Evolutionary conservation across 2,888 invertebrate genomes (phyloP), one percentile per base, ranked within the genome.

Genomic region (Zaprionus lineosus): DNA sequence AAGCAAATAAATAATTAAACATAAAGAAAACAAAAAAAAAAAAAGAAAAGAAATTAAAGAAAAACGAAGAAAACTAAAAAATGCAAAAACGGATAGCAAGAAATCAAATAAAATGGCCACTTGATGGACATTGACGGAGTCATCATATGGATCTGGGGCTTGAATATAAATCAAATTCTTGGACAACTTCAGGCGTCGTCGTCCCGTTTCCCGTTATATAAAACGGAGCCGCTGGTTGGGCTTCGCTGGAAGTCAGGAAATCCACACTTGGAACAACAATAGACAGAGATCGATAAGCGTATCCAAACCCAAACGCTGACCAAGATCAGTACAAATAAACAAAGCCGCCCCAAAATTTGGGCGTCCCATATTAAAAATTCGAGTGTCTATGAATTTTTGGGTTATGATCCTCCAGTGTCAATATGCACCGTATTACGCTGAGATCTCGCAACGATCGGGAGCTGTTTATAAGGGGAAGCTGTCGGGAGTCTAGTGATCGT

Each of bases 391-490:
- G 53, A 50, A 59, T 41, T 7, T 6, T 11, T 18, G n/a, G 16
- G 11, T 12, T 40, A 33, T 7, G 21, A 37, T 18, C 37, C n/a
- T n/a, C n/a, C 19, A 14, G 28, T 29, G 37, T 19, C 37, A 28
- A 57, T 50, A 66, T 67, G n/a, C 64, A 76, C 78, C 78, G 83
- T 83, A 83, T 78, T 78, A 78, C 78, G 83, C 74, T 36, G 14
- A 19, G 11, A 14, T 18, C 18, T 33, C 7, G 31, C 31, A 15
- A 31, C 47, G 43, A 24, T 28, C 47, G 16, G 39, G 21, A 37
- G 31, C 21, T 65, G 53, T 53, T 43, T 61, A 52, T 37, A 65
- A 70, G 56, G 55, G 52, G 16, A 12, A 36, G 12, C n/a, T 3
- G 12, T 4, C 11, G 1, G 12, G 18, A 40, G 46, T 19, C 28